phyloP scores from a whole-genome alignment of 2,113 vertebrate genomes.

The Patagioenas fasciata region DNA sequence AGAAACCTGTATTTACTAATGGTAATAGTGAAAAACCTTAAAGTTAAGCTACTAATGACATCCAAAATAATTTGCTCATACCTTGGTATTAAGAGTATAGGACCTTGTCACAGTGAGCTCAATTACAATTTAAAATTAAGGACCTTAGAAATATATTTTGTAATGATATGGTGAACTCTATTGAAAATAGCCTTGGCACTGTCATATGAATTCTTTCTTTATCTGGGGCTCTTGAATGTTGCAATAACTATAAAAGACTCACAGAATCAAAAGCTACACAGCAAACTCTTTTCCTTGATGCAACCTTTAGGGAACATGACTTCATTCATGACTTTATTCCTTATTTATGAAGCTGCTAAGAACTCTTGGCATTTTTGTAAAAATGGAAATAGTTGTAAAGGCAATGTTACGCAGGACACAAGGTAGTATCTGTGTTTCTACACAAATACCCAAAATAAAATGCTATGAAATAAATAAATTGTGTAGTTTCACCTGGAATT shows the following conservation, averaged over 20 bases:
- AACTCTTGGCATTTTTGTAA: background rate
- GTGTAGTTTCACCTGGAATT: background rate
- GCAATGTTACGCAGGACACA: background rate
- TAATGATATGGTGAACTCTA: background rate
- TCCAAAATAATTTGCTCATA: background rate
- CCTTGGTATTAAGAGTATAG: background rate
- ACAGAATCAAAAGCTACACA: background rate
- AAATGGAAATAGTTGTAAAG: background rate
- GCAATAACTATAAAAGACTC: background rate
- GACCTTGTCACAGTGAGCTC: background rate
- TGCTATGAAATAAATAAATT: background rate
- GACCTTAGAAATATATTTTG: background rate
- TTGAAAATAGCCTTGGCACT: background rate
- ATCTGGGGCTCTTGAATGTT: background rate
- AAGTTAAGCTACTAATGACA: background rate
- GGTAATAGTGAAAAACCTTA: background rate
- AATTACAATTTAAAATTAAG: background rate
- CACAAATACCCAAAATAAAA: background rate
- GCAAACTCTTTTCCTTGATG: background rate
- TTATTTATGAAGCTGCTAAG: background rate
- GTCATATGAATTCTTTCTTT: background rate
- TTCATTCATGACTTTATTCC: background rate
- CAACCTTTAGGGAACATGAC: background rate
- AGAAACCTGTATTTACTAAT: background rate
- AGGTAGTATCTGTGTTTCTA: background rate